These are phyloP conservation scores for Periparus ater DNA, from an alignment of 2,797 vertebrate species.

Conservation along the genomic window DNA sequence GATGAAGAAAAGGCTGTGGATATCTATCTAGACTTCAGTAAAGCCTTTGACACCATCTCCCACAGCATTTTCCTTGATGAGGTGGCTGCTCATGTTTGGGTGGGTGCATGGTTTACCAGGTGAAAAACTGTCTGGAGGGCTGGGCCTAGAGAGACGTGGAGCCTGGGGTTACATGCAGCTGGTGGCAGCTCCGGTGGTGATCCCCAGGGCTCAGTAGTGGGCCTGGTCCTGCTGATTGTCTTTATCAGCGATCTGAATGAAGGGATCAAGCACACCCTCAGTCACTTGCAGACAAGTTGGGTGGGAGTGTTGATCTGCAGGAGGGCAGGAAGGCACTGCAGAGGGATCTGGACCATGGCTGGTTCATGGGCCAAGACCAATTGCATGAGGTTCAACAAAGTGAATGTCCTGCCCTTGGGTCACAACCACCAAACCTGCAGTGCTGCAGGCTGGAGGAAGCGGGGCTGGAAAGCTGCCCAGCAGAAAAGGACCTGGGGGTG, in stretches of 20 bases:
- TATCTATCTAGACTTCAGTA: background rate
- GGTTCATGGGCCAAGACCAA: background rate
- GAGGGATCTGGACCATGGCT: background rate
- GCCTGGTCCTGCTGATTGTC: background rate
- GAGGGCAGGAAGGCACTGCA: background rate
- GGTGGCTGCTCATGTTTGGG: background rate
- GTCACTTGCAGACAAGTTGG: background rate
- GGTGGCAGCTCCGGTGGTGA: background rate
- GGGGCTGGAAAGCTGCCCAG: background rate
- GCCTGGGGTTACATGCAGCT: background rate
- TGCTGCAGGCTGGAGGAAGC: accelerated
- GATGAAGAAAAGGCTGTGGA: background rate
- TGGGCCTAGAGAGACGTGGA: background rate
- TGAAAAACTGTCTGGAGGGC: background rate
- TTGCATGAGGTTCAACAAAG: background rate
- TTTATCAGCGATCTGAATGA: background rate
- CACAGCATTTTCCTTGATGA: background rate
- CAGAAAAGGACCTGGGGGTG: background rate
- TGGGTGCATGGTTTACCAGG: background rate
- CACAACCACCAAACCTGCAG: background rate
- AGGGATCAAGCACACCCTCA: background rate
- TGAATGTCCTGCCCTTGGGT: background rate
- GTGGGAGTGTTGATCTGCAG: background rate
- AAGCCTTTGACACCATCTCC: background rate
- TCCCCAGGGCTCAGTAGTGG: background rate